Evolutionary conservation across 2,113 vertebrate genomes (phyloP), one percentile per base, ranked within the genome.

Genomic region (Pholis gunnellus): DNA sequence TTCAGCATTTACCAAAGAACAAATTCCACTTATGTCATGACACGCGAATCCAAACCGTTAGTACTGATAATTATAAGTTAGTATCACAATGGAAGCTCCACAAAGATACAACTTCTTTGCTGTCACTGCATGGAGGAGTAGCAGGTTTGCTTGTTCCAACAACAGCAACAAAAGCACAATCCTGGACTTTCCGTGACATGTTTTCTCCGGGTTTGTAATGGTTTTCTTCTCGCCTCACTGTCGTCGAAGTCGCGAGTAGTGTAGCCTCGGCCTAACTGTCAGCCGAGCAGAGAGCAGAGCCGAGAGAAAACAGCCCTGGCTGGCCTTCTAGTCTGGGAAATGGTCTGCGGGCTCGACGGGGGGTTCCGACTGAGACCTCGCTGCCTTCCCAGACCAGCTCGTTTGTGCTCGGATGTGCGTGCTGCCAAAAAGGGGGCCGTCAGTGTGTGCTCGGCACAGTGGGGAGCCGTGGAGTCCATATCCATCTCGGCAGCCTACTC

Each of bases 251-350:
- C 71, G 89, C 54, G 15, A 79, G 86, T 69, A 67, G 81, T 75
- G 81, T 86, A 90, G 88, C 86, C 73, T 85, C 87, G 71, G 91
- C 84, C 84, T 85, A 90, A 90, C 91, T 94, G 93, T 94, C 93
- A 94, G 88, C 81, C 66, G 85, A 90, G 89, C 88, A 84, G 90
- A 91, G 88, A 89, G 88, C 91, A 78, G 48, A 87, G 91, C 82
- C 74, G 88, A 93, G 88, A 91, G 90, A 92, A 92, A 93, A 90
- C 89, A 83, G 91, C 87, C 88, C 89, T 90, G 89, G 90, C 92
- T 94, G 91, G 93, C 92, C 91, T 89, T 90, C 66, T 84, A 92
- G 91, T 91, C 92, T 95, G 91, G 90, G 93, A 94, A 93, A 94
- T 93, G 88, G 89, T 94, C 92, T 90, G 90, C 75, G 82, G 86